Evolutionary conservation across 2,797 vertebrate species (phyloP), one percentile per base, ranked within the genome.

Genomic region (Holocentrus rufus): DNA sequence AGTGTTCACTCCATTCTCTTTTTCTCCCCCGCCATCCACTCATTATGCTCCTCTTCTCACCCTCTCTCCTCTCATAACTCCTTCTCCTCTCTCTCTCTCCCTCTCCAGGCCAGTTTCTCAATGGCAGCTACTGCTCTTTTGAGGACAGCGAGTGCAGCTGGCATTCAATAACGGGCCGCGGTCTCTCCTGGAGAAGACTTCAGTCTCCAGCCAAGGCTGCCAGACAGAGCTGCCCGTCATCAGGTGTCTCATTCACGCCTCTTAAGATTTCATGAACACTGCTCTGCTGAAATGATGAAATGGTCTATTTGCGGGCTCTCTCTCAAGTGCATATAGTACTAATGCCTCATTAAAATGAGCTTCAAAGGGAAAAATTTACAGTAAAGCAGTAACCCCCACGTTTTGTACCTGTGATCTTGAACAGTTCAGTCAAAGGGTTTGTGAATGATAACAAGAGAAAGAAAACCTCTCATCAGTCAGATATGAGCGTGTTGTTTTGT

Each of bases 101-200:
- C 74, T 81, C 74, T 80, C 55, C 79, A 99, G 98, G 93, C 83
- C 93, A 89, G 60, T 96, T 98, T 56, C 96, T 98, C 71, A 90
- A 93, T 70, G 96, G 97, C 57, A 98, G 96, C 90, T 97, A 98
- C 89, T 99, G 97, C 77, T 94, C 95, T 0, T 99, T 99, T 77
- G 96, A 98, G 86, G 94, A 95, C 13, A 95, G 92, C 2, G 93
- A 95, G 66, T 99, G 97, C 73, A 93, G 95, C 72, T 99, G 98
- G 98, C 92, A 93, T 79, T 85, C 95, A 1, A 55, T 91, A 54
- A 74, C 36, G 0, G 74, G 88, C 58, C 90, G 77, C 11, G 80
- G 79, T 23, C 91, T 93, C 68, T 89, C 84, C 17, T 99, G 97
- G 96, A 92, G 86, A 79, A 90, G 96, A 61, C 89, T 91, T 52